These are phyloP conservation scores for Pandion haliaetus DNA, from an alignment of 2,113 vertebrate species.

Conservation along the genomic window DNA sequence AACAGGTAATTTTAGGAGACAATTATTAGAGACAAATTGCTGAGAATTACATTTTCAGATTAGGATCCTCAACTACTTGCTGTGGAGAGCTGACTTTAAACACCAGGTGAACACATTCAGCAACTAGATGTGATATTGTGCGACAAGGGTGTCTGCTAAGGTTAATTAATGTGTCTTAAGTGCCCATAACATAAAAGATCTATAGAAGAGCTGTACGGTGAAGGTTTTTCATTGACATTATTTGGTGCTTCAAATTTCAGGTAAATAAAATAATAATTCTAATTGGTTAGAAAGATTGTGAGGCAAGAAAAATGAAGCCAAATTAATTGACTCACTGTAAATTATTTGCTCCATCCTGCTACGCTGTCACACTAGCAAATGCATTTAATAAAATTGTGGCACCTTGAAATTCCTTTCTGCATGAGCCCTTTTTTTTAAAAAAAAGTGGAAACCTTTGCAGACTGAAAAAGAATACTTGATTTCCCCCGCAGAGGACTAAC, in stretches of 20 bases:
- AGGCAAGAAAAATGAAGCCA: background rate
- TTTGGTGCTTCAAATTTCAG: background rate
- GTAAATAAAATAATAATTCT: background rate
- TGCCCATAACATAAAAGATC: background rate
- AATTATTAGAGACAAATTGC: background rate
- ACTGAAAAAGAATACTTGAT: background rate
- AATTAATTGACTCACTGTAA: background rate
- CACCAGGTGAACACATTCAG: background rate
- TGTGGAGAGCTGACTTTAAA: background rate
- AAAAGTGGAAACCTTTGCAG: background rate
- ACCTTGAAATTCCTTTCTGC: background rate
- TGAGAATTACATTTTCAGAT: background rate
- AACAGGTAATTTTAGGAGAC: background rate
- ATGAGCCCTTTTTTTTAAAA: rapidly evolving
- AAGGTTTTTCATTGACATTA: background rate
- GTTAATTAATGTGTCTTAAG: background rate
- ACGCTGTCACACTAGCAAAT: background rate
- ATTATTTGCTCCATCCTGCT: background rate
- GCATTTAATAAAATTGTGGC: background rate
- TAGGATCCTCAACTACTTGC: background rate
- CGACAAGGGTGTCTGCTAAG: background rate
- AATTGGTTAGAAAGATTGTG: background rate
- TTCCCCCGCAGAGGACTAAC: background rate
- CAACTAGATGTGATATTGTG: background rate
- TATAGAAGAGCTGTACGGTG: background rate